These are phyloP conservation scores for Dicentrarchus labrax DNA, from an alignment of 2,113 vertebrate genomes.

Conservation along the genomic window DNA sequence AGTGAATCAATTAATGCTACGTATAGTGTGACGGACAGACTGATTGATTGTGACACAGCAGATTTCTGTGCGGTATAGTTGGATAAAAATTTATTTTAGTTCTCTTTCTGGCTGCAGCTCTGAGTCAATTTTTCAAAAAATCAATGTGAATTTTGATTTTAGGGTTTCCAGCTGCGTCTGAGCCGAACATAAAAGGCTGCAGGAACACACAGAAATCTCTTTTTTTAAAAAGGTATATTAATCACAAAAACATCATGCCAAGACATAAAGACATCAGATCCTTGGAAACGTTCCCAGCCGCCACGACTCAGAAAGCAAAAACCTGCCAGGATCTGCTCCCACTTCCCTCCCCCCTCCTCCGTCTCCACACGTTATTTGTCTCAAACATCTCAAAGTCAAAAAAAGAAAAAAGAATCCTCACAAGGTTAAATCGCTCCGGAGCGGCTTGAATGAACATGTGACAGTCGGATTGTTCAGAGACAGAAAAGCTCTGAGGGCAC, in stretches of 20 bases:
- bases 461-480: constrained; percentile 6
- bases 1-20: too few species aligned
- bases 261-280: constrained; percentile 55
- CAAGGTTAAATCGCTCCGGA: constrained; percentile 41
- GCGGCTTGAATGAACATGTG: constrained; percentile 18
- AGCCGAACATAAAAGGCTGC: constrained; percentile 18
- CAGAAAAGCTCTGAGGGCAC: constrained; percentile 10
- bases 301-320: background rate
- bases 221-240: constrained; percentile 11
- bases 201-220: constrained; percentile 4
- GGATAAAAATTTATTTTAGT: background rate
- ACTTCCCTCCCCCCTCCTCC: background rate
- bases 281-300: constrained; percentile 40
- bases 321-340: constrained; percentile 31
- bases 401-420: constrained; percentile 5
- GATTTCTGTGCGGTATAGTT: background rate
- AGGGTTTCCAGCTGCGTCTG: background rate
- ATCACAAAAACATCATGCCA: constrained; percentile 45
- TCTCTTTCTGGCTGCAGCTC: constrained; percentile 9
- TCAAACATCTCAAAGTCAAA: constrained; percentile 26
- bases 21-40: background rate
- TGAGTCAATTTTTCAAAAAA: constrained; percentile 24
- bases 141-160: constrained; percentile 25
- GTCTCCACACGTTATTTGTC: constrained; percentile 21
- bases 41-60: background rate